Base-by-base conservation (phyloP, 2,797 vertebrate species). In the Poeciliopsis turneri region DNA sequence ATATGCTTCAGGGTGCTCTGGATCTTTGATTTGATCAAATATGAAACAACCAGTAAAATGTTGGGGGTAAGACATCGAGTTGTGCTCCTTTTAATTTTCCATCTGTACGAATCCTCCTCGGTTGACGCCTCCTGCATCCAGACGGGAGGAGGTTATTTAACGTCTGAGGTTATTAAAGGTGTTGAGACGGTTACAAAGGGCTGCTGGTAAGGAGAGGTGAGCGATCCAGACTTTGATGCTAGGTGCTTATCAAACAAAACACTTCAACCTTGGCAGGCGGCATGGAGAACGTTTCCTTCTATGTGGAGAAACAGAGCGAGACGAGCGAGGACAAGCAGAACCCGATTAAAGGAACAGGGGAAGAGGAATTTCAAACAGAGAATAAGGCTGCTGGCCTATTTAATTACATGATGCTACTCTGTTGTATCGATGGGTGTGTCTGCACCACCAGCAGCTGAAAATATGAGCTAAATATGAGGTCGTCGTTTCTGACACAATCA, bases 1-100 rank as follows among this genome's bases (percentile, higher is more conserved):
- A 84, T 61, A 68, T 45, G 69, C 79, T 83, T 80, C 78, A 72
- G 55, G 76, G 25, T 51, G 69, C 78, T 76, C 59, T 57, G 46
- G n/a, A 33, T 77, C 66, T 90, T 80, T 90, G 78, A 90, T 87
- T 73, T 81, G n/a, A 73, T 4, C 75, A 30, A 74, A 82, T 74
- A 53, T 66, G 30, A 83, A 82, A 73, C 46, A 49, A 49, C 77
- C 53, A 18, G 72, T 72, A 81, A 85, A 82, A 74, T 69, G 51
- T 61, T 25, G 6, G 11, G 39, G 77, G 41, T 30, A 75, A 77
- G 43, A 81, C 59, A 80, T 74, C 73, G 33, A 45, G 66, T 76
- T 75, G 75, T 82, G 30, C 23, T 69, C n/a, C 23, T 80, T 30
- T 76, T 82, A 70, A 51, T 71, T 85, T 80, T 74, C 46, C 75